Conservation (phyloP, 2,888 invertebrate genomes). For the Phengaris alcon region DNA sequence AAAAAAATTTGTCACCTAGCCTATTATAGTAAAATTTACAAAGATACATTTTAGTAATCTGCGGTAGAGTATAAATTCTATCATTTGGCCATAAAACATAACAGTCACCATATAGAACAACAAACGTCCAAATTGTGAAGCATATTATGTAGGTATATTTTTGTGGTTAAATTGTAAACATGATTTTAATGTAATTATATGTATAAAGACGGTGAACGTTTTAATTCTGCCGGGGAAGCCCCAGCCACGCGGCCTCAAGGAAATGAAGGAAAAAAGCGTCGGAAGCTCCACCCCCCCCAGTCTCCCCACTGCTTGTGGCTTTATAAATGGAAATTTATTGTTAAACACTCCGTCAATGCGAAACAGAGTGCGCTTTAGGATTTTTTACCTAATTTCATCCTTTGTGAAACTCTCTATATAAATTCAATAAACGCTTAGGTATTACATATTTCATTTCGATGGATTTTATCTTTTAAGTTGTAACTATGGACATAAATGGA, state of each 20-base stretch:
- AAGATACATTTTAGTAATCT: too few relatives aligned
- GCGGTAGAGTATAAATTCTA: too few relatives aligned
- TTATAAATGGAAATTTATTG: conserved; percentile 80
- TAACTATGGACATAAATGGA: neutral
- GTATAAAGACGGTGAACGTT: conserved; percentile 52
- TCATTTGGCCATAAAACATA: too few relatives aligned
- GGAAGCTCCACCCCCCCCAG: conserved; percentile 59
- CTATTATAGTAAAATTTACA: too few relatives aligned
- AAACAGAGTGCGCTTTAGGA: conserved; percentile 50
- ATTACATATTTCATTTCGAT: neutral
- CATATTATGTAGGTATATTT: neutral
- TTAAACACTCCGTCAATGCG: conserved; percentile 76
- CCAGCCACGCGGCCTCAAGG: conserved; percentile 71
- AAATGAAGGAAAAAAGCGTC: conserved; percentile 78
- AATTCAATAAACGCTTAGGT: neutral
- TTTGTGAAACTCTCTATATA: conserved; percentile 36
- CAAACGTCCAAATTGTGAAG: neutral
- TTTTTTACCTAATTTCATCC: conserved; percentile 60
- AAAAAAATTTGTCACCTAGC: too few relatives aligned
- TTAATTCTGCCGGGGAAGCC: conserved; percentile 63
- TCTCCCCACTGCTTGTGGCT: conserved; percentile 62
- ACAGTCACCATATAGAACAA: neutral
- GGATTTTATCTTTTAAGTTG: neutral
- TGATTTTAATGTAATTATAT: conserved; percentile 40
- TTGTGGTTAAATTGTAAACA: conserved; percentile 28